phyloP scores from a whole-genome alignment of 2,113 vertebrate species.

The Gopherus evgoodei region DNA sequence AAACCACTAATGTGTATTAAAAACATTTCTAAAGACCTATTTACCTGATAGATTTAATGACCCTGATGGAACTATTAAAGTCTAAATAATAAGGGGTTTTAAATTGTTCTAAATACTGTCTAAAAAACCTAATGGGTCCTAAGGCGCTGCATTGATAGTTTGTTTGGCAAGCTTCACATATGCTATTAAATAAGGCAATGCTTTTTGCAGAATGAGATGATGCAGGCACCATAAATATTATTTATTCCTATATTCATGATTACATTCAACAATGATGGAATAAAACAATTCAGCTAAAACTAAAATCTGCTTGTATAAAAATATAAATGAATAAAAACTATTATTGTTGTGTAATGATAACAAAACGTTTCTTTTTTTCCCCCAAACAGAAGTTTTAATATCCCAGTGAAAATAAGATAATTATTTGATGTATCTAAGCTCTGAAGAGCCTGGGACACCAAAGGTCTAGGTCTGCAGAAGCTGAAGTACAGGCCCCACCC shows the following conservation, averaged over 20 bases:
- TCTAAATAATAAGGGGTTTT: conserved; percentile 58
- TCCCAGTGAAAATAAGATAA: accelerated
- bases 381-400: no score
- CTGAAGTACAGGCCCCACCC: accelerated
- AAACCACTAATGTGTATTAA: conserved; percentile 62
- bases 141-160: not conserved
- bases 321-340: accelerated
- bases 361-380: not conserved
- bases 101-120: conserved; percentile 14
- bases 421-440: not conserved
- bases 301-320: not conserved
- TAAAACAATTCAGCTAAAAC: not conserved
- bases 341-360: accelerated
- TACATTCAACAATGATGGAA: not conserved
- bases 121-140: not conserved
- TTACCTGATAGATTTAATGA: conserved; percentile 70
- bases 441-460: accelerated
- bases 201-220: not conserved
- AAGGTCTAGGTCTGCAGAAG: accelerated
- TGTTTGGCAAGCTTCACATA: not conserved
- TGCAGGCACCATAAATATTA: not conserved
- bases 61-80: conserved; percentile 63
- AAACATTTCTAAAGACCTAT: conserved; percentile 56
- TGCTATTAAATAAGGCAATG: not conserved
- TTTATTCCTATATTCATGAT: not conserved